Percentiles rank a stretch among this genome's conserved stretches.
Evolutionary conservation across 2,797 vertebrate species (phyloP).

Genomic region (Takifugu ocellatus): DNA sequence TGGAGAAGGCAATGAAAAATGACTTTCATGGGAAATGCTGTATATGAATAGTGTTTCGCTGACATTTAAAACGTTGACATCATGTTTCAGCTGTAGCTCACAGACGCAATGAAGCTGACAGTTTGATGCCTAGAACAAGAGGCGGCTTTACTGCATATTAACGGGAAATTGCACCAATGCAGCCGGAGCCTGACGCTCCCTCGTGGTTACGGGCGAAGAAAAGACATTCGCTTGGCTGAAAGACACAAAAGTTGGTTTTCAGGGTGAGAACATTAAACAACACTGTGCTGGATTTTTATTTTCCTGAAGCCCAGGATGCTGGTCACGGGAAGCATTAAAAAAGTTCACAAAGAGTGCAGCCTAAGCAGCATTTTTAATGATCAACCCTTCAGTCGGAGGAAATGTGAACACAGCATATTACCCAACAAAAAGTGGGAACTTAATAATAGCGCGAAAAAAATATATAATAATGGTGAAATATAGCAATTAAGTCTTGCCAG

Average conservation of each 20-base stretch:
- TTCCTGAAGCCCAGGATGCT: no score
- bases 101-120: neutral
- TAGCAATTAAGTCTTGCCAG: conserved; percentile 15
- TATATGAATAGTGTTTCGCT: conserved; percentile 31
- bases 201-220: no score
- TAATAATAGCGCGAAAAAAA: conserved; percentile 14
- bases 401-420: neutral
- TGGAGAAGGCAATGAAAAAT: conserved; percentile 47
- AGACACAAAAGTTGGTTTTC: no score
- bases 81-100: conserved; percentile 16
- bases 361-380: neutral
- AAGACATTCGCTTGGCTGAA: no score
- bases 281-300: no score
- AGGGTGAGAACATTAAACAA: neutral
- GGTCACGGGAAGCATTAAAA: neutral
- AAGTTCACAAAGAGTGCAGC: neutral
- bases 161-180: no score
- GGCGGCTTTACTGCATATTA: no score
- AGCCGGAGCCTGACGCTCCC: no score
- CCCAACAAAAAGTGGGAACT: conserved; percentile 1
- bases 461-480: conserved; percentile 6
- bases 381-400: neutral
- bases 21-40: conserved; percentile 44
- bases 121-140: no score
- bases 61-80: conserved; percentile 26